phyloP scores from a whole-genome alignment of 92 coral and sea anemone genomes.

The Isaurus tuberculatus region DNA sequence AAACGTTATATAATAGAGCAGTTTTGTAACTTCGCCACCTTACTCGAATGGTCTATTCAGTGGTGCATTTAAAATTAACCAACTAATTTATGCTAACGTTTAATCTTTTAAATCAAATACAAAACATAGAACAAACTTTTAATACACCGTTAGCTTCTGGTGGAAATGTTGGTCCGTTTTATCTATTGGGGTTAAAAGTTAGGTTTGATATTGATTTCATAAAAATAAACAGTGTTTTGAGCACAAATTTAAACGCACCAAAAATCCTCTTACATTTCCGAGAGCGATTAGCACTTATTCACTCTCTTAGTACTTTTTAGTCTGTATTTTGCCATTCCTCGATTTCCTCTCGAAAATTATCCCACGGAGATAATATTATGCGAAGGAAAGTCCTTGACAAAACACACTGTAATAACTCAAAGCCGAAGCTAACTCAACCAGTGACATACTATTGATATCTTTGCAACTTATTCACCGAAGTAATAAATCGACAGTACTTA shows the following conservation, averaged over 20 bases:
- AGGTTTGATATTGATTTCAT: conserved; percentile 22
- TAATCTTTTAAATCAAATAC: not conserved
- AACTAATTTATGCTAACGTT: not conserved
- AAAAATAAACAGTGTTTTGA: not conserved
- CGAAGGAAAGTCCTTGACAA: not conserved
- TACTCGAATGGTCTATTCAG: not conserved
- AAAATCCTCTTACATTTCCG: conserved; percentile 35
- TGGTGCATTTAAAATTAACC: not conserved
- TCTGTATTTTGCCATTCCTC: not conserved
- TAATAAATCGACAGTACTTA: not conserved
- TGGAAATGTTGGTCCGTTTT: not conserved
- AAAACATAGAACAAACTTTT: not conserved
- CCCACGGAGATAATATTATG: not conserved
- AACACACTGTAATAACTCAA: not conserved
- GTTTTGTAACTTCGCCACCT: not conserved
- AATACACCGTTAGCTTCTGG: not conserved
- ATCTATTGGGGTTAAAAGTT: not conserved
- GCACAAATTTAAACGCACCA: not conserved
- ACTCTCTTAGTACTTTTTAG: not conserved
- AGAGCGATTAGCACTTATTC: conserved; percentile 41
- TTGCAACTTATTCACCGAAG: not conserved
- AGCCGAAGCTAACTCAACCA: not conserved
- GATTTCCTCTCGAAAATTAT: not conserved
- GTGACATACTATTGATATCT: not conserved
- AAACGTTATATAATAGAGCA: not conserved